Conservation (phyloP, 2,113 vertebrate species). For the Bos indicus region DNA sequence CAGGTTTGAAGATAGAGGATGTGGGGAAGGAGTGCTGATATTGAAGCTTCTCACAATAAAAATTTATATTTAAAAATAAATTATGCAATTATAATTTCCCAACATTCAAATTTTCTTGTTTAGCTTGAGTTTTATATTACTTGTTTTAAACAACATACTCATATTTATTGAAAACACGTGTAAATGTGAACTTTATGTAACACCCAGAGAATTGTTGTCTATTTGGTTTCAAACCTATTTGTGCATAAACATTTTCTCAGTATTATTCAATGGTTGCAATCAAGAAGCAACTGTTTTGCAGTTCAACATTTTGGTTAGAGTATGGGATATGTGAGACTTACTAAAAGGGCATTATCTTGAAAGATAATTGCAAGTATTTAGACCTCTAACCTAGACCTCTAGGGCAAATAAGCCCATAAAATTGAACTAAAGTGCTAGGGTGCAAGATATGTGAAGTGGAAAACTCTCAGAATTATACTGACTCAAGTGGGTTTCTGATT, state of each 20-base stretch:
- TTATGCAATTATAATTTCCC: neutral
- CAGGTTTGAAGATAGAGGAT: neutral
- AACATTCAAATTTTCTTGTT: neutral
- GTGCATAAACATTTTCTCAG: neutral
- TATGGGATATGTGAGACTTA: neutral
- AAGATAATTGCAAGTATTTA: neutral
- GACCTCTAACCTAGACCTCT: neutral
- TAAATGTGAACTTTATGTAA: constrained; percentile 6
- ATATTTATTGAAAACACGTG: neutral
- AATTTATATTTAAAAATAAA: constrained; percentile 5
- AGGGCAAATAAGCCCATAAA: constrained; percentile 4
- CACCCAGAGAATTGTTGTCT: neutral
- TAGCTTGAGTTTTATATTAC: neutral
- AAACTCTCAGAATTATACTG: constrained; percentile 20
- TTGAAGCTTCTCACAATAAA: neutral
- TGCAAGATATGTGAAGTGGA: constrained; percentile 15
- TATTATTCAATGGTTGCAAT: neutral
- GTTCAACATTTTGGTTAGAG: neutral
- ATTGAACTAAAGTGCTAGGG: neutral
- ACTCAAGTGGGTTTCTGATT: constrained; percentile 37
- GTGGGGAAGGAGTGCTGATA: neutral
- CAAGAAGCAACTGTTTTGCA: neutral
- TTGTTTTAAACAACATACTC: neutral
- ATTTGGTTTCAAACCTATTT: neutral
- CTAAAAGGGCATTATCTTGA: neutral